Percentiles rank a stretch among this genome's conserved stretches.
Evolutionary conservation across 2,888 invertebrate species (phyloP).

Genomic region (Pecten maximus): DNA sequence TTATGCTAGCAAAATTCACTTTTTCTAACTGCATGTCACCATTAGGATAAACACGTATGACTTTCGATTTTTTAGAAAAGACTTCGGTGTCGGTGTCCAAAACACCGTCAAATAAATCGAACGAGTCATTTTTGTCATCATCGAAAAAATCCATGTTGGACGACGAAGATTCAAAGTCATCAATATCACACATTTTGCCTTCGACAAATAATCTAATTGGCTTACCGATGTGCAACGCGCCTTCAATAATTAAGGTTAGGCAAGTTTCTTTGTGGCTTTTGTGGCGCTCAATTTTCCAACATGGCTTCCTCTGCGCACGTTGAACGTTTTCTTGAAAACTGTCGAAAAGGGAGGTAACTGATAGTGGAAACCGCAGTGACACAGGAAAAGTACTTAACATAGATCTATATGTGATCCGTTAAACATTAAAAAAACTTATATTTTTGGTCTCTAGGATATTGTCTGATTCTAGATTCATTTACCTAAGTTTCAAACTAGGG

Average conservation of each 20-base stretch:
- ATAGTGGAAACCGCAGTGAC: no score
- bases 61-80: background rate
- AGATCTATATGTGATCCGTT: no score
- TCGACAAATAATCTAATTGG: background rate
- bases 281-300: constrained; percentile 10
- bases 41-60: constrained; percentile 15
- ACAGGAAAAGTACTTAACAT: no score
- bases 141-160: background rate
- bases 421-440: no score
- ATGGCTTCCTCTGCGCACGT: background rate
- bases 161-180: constrained; percentile 13
- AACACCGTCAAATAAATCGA: constrained; percentile 6
- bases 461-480: no score
- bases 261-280: background rate
- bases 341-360: background rate
- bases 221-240: background rate
- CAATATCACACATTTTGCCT: background rate
- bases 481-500: no score
- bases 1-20: background rate
- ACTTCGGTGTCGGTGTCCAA: background rate
- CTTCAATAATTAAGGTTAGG: background rate
- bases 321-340: constrained; percentile 15
- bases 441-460: no score
- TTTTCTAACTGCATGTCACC: background rate
- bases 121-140: background rate